phyloP scores from a whole-genome alignment of 2,888 invertebrate species.

The Trachelus stipa region DNA sequence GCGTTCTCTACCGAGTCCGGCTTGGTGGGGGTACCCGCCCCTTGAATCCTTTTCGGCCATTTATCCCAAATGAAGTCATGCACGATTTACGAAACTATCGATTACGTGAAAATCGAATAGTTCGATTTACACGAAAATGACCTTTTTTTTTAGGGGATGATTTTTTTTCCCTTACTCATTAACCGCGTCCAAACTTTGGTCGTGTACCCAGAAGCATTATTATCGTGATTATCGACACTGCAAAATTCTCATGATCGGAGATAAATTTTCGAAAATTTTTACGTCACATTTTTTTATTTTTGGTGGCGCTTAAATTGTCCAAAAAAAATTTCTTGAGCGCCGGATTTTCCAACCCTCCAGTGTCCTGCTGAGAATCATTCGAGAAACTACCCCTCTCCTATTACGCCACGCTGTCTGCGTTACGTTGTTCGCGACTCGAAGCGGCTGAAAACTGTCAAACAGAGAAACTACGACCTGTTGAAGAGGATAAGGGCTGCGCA shows the following conservation, averaged over 20 bases:
- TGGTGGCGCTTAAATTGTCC: conserved; percentile 39
- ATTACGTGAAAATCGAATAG: background rate
- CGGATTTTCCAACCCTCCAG: conserved; percentile 13
- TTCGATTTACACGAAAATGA: background rate
- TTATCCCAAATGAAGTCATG: conserved; percentile 32
- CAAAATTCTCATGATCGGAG: background rate
- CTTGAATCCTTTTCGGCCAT: conserved; percentile 12
- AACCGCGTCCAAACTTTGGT: background rate
- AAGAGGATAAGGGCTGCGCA: background rate
- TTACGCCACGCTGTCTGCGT: conserved; percentile 57
- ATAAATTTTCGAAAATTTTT: conserved; percentile 5
- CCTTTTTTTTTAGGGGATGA: no score
- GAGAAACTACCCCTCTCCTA: conserved; percentile 41
- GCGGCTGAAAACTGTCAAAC: conserved; percentile 30
- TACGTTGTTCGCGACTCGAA: conserved; percentile 50
- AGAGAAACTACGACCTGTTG: background rate
- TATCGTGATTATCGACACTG: background rate
- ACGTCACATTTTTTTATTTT: background rate
- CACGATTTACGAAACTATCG: conserved; percentile 37
- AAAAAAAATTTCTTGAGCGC: conserved; percentile 1
- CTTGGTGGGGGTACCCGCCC: conserved; percentile 6
- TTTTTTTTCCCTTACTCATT: background rate
- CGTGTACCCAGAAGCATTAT: background rate
- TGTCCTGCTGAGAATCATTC: conserved; percentile 22
- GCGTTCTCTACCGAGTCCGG: background rate